A percentile compares a stretch with the other conserved stretches of the same genome.
Conservation (phyloP, 2,797 vertebrate genomes). For the Streptopelia turtur region DNA sequence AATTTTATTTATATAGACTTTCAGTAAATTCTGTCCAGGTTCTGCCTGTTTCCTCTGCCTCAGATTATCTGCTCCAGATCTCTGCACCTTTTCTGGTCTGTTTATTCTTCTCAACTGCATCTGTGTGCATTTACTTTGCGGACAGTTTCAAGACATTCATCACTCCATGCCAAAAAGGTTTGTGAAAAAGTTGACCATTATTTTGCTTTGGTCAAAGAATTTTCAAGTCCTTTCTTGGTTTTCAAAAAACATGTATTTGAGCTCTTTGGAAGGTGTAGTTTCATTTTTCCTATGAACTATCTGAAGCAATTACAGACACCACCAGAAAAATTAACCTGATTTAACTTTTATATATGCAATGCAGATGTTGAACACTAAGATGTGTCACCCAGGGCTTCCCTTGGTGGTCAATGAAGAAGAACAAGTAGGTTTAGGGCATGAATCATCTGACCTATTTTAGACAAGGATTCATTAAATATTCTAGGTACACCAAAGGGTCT, state of each 20-base stretch:
- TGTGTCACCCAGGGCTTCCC: conserved; percentile 17
- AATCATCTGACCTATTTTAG: conserved; percentile 35
- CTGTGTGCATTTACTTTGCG: not conserved
- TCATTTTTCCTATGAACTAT: not conserved
- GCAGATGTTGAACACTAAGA: conserved; percentile 10
- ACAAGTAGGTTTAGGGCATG: conserved; percentile 15
- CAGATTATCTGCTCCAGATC: not conserved
- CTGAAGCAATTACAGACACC: not conserved
- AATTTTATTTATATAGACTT: not conserved
- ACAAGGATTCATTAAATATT: conserved; percentile 25
- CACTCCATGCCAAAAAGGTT: not conserved
- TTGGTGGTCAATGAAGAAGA: conserved; percentile 31
- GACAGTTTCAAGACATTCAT: not conserved
- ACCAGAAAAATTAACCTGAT: not conserved
- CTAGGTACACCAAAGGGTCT: not conserved
- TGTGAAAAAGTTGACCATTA: not conserved
- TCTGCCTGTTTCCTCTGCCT: not conserved
- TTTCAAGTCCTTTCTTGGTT: not conserved
- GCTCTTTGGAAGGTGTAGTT: not conserved
- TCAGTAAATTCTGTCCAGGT: not conserved
- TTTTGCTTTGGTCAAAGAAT: not conserved
- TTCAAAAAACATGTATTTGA: not conserved
- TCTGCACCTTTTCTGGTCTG: not conserved
- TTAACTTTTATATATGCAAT: not conserved
- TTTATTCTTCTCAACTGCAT: not conserved